phyloP scores from a whole-genome alignment of 2,888 invertebrate genomes.

The Himalopsyche tibetana region DNA sequence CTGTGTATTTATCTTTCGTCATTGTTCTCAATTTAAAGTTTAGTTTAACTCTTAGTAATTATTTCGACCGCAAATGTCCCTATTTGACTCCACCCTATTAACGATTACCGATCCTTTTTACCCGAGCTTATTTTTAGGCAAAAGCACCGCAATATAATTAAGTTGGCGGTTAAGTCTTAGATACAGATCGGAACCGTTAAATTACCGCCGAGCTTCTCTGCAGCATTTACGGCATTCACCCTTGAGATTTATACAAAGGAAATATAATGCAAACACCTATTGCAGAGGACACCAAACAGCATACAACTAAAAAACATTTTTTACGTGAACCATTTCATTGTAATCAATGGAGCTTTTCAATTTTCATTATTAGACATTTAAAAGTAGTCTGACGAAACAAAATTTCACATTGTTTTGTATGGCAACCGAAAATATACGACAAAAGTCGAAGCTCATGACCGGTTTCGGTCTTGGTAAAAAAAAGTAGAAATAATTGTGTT shows the following conservation, averaged over 20 bases:
- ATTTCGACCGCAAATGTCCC: neutral
- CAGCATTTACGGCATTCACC: constrained; percentile 56
- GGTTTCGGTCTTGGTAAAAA: too few relatives aligned
- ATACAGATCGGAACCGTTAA: constrained; percentile 30
- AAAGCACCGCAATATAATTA: constrained; percentile 20
- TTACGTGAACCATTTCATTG: too few relatives aligned
- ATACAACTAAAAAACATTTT: too few relatives aligned
- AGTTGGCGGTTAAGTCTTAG: neutral
- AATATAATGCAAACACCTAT: constrained; percentile 21
- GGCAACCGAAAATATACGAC: too few relatives aligned
- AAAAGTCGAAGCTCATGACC: too few relatives aligned
- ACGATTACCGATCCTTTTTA: constrained; percentile 21
- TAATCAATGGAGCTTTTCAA: too few relatives aligned
- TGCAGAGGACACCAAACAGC: neutral
- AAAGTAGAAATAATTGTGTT: too few relatives aligned
- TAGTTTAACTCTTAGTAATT: constrained; percentile 2
- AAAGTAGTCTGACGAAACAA: too few relatives aligned
- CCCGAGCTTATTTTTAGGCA: neutral
- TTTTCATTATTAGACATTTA: too few relatives aligned
- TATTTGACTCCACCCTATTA: neutral
- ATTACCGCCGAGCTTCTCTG: constrained; percentile 49
- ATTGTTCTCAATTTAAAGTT: too few relatives aligned
- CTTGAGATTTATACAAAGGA: constrained; percentile 51
- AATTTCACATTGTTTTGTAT: too few relatives aligned
- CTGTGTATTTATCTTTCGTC: too few relatives aligned